Conservation (phyloP, 2,113 vertebrate genomes). For the Leptosomus discolor region DNA sequence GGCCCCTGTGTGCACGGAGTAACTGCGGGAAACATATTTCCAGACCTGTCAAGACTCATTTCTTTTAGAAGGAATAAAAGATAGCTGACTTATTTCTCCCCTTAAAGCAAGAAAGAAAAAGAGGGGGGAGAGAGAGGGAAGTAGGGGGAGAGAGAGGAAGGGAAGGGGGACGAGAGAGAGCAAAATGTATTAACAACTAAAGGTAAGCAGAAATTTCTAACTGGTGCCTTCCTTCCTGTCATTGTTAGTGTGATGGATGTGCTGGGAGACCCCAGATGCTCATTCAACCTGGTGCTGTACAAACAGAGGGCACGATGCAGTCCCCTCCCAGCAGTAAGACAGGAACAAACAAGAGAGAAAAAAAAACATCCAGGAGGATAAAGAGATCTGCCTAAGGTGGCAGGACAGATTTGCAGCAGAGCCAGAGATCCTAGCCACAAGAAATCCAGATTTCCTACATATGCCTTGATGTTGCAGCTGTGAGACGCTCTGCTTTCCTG, state of each 20-base stretch:
- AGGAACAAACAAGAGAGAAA: not conserved
- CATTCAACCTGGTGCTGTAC: not conserved
- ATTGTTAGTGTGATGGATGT: not conserved
- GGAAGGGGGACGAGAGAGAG: accelerated
- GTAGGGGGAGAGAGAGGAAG: not conserved
- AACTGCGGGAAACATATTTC: slow-evolving; percentile 13
- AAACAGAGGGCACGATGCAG: not conserved
- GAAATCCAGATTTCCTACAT: not conserved
- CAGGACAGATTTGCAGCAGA: not conserved
- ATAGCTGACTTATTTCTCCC: not conserved
- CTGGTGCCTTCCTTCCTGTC: not conserved
- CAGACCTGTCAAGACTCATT: slow-evolving; percentile 19
- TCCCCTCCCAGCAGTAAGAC: not conserved
- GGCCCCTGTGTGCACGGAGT: not conserved
- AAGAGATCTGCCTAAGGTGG: not conserved
- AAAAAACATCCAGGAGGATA: not conserved
- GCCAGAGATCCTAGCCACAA: not conserved
- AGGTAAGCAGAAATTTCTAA: not conserved
- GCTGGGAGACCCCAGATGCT: not conserved
- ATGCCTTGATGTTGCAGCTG: not conserved
- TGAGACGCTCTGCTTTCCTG: not conserved
- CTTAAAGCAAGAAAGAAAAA: not conserved
- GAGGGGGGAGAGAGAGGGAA: not conserved
- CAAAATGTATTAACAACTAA: not conserved
- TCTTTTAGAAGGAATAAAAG: slow-evolving; percentile 1